Evolutionary conservation across 2,888 invertebrate genomes (phyloP).

Genomic region (Watsonalla cultraria): DNA sequence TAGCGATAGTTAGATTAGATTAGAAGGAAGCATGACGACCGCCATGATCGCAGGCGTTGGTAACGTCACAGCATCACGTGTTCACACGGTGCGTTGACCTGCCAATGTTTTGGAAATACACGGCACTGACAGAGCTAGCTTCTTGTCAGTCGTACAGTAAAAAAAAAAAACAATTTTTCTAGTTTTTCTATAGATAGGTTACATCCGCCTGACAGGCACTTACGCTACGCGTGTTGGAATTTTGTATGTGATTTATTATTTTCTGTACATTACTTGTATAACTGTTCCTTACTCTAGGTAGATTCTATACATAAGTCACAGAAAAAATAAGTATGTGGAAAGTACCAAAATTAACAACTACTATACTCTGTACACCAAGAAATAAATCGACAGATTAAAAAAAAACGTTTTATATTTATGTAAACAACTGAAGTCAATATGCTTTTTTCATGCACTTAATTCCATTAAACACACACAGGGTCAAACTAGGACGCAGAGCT

Average conservation of each 20-base stretch:
- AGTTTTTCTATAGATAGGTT: constrained; percentile 16
- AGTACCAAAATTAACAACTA: too few relatives aligned
- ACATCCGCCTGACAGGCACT: constrained; percentile 19
- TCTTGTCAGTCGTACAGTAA: constrained; percentile 42
- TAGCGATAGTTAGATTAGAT: constrained; percentile 44
- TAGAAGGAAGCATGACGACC: constrained; percentile 43
- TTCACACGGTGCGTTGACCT: constrained; percentile 62
- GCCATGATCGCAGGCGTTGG: constrained; percentile 39
- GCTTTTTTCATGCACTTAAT: too few relatives aligned
- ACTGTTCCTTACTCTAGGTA: neutral
- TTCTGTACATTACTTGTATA: constrained; percentile 25
- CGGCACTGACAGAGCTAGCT: constrained; percentile 34
- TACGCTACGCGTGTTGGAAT: constrained; percentile 17
- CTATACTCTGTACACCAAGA: too few relatives aligned
- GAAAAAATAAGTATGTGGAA: too few relatives aligned
- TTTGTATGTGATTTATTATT: constrained; percentile 35
- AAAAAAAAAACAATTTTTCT: constrained; percentile 44
- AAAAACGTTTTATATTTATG: too few relatives aligned
- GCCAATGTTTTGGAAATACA: constrained; percentile 68
- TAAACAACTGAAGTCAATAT: too few relatives aligned
- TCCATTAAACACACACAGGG: too few relatives aligned
- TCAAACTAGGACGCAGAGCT: too few relatives aligned
- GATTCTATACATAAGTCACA: too few relatives aligned
- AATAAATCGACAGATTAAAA: too few relatives aligned
- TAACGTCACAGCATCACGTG: constrained; percentile 68